A percentile compares a stretch with the other conserved stretches of the same genome.
Conservation (phyloP, 2,888 invertebrate species). For the Metopia argyrocephala region DNA sequence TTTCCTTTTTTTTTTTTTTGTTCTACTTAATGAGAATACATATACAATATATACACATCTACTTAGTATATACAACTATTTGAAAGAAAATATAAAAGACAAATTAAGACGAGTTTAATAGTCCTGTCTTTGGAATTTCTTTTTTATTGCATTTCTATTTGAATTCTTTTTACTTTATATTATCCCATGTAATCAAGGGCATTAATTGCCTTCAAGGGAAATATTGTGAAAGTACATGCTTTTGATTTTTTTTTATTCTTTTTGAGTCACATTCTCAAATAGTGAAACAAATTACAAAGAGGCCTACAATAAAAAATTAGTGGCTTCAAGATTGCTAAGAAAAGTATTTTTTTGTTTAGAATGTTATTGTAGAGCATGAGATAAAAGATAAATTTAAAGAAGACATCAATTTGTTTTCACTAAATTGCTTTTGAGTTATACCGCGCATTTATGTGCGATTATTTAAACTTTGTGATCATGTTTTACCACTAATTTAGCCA, state of each 20-base stretch:
- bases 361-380: too few relatives aligned
- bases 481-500: too few relatives aligned
- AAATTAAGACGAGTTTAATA: constrained; percentile 6
- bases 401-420: too few relatives aligned
- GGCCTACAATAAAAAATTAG: too few relatives aligned
- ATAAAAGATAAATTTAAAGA: too few relatives aligned
- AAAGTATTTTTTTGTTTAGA: too few relatives aligned
- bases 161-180: constrained; percentile 25
- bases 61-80: neutral
- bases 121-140: neutral
- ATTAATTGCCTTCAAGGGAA: constrained; percentile 34
- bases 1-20: constrained; percentile 25
- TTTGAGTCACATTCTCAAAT: neutral
- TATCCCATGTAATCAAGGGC: constrained; percentile 60
- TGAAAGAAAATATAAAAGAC: neutral
- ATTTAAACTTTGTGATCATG: too few relatives aligned
- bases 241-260: neutral
- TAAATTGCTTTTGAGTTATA: too few relatives aligned
- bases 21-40: neutral
- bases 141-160: neutral
- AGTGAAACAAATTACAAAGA: neutral
- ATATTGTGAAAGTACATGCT: constrained; percentile 46
- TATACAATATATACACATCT: neutral
- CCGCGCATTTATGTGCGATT: too few relatives aligned
- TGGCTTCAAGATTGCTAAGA: too few relatives aligned